Evolutionary conservation across 1,140 invertebrate species (phyloP), one percentile per base, ranked within the genome.

Genomic region (Dendrolimus kikuchii): DNA sequence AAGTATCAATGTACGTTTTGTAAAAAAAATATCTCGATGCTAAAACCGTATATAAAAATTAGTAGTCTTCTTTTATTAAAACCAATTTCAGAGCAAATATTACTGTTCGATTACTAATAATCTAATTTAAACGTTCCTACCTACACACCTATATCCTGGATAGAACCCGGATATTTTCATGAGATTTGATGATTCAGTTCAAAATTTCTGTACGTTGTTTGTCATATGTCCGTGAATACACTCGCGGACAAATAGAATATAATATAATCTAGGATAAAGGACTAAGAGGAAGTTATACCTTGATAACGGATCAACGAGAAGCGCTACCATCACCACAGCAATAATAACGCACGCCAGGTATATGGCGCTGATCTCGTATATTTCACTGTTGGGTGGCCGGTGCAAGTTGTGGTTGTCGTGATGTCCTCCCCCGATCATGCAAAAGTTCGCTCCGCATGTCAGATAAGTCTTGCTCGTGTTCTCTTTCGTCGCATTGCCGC

Each of bases 231-330:
- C 23, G 1, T 23, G 3, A 23, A 23, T 3, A 23, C 23, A 23
- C 23, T 23, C 3, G 23, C 3, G 23, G 23, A 23, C 1, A 23
- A 23, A 23, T 23, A 23, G 23, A 23, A 38, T 8, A 45, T 37
- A 42, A 49, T 44, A 49, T 42, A 4, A 38, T 6, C 38, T 40
- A 9, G n/a, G 37, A 46, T 40, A 53, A 5, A 47, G n/a, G 41
- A 23, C 41, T 7, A 2, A 5, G 23, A 45, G n/a, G 5, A n/a
- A 45, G n/a, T 62, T 76, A 87, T 86, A 95, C 91, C 94, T 94
- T 56, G 94, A 94, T 0, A 98, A 89, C 6, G 96, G 94, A 88
- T 99, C 97, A 37, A 99, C 91, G 51, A 98, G 93, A 5, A 97
- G 71, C 3, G 93, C 93, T 44, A 99, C 93, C 62, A 98, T 93